phyloP scores from a whole-genome alignment of 2,113 vertebrate species.

The Cinclus cinclus region DNA sequence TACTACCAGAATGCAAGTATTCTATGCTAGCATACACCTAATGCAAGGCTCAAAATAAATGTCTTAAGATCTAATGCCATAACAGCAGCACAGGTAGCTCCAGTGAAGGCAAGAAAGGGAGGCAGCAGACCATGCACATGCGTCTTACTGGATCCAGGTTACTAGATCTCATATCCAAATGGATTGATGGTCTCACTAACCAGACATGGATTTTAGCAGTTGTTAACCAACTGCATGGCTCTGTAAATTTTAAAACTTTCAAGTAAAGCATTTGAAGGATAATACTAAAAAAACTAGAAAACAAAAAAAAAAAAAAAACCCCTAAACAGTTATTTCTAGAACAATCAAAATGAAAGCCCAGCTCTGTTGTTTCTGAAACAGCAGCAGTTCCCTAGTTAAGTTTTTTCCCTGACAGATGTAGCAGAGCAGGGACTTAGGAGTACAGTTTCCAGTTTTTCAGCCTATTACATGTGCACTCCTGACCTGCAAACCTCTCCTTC shows the following conservation, averaged over 20 bases:
- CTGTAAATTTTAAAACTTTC: neutral
- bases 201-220: neutral
- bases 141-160: neutral
- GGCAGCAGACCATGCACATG: neutral
- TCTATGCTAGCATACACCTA: neutral
- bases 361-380: neutral
- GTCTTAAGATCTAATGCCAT: neutral
- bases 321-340: conserved; percentile 3
- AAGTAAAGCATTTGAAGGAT: neutral
- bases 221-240: neutral
- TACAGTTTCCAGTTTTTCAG: neutral
- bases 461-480: neutral
- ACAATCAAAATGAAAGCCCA: neutral
- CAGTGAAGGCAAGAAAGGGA: neutral
- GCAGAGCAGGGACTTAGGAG: neutral
- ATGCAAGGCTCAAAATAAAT: neutral
- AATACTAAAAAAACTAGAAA: neutral
- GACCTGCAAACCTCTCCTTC: neutral
- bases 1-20: neutral
- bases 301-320: neutral
- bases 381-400: neutral
- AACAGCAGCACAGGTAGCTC: neutral
- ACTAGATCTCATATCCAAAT: neutral
- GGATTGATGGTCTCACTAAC: neutral
- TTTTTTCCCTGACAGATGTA: neutral